These are phyloP conservation scores for Canis aureus DNA, from an alignment of 2,113 vertebrate species.

Conservation along the genomic window DNA sequence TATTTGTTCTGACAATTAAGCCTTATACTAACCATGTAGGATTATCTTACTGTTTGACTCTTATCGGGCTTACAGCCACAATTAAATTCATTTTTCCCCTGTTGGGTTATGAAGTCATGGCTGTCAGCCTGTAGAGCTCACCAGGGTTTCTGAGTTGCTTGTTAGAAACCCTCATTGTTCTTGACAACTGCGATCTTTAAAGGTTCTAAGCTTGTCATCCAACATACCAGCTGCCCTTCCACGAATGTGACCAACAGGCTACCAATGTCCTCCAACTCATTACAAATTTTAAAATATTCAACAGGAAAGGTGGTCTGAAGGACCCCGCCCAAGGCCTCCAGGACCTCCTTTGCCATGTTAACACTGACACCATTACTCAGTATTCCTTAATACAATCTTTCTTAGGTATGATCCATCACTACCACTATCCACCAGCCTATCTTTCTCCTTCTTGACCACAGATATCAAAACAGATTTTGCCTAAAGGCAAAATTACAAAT, in stretches of 20 bases:
- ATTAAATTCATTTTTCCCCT: not conserved
- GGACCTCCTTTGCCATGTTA: too few species aligned
- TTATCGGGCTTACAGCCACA: not conserved
- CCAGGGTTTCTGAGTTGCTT: not conserved
- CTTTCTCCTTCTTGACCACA: not conserved
- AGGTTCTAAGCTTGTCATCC: not conserved
- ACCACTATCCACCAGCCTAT: not conserved
- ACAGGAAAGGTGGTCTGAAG: not conserved
- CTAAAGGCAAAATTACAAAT: conserved; percentile 1
- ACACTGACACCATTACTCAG: not conserved
- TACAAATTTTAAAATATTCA: conserved; percentile 25
- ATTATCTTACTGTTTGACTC: not conserved
- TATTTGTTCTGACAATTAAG: not conserved
- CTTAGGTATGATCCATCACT: not conserved
- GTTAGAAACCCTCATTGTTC: not conserved
- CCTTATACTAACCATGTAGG: not conserved
- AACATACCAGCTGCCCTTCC: not conserved
- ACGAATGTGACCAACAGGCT: not conserved
- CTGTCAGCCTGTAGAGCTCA: not conserved
- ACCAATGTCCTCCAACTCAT: not conserved
- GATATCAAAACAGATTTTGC: conserved; percentile 11
- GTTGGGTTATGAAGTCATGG: not conserved
- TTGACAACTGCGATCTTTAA: not conserved
- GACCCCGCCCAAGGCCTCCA: not conserved
- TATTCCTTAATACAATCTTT: not conserved